phyloP scores from a whole-genome alignment of 2,113 vertebrate species.

The Oryzias curvinotus region DNA sequence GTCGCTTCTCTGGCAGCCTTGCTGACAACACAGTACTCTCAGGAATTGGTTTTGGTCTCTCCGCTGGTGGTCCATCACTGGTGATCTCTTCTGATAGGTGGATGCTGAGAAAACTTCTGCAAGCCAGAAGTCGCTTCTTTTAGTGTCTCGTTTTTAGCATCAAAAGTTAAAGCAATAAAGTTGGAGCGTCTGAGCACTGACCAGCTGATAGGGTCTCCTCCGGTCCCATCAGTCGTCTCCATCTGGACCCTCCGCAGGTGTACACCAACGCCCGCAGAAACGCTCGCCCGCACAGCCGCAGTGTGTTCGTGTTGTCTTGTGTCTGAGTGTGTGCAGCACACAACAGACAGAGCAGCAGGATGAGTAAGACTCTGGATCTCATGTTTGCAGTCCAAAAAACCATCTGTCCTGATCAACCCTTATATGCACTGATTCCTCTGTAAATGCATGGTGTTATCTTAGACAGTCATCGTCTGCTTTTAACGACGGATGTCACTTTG shows the following conservation, averaged over 20 bases:
- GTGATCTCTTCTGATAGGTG: background rate
- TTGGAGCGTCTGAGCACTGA: constrained; percentile 49
- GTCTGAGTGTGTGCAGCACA: constrained; percentile 14
- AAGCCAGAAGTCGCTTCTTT: background rate
- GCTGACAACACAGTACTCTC: constrained; percentile 63
- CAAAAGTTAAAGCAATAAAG: background rate
- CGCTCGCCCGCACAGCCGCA: constrained; percentile 84
- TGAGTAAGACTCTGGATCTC: constrained; percentile 51
- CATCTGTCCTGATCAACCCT: background rate
- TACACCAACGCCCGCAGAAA: constrained; percentile 82
- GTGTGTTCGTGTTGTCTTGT: constrained; percentile 22
- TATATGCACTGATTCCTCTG: constrained; percentile 51
- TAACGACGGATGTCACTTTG: constrained; percentile 35
- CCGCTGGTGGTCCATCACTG: constrained; percentile 11
- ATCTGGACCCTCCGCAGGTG: constrained; percentile 86
- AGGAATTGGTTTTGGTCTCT: constrained; percentile 54
- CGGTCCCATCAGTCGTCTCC: constrained; percentile 71
- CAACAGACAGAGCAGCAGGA: constrained; percentile 57
- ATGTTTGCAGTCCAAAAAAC: constrained; percentile 40
- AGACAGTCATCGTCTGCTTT: background rate
- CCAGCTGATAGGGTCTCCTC: constrained; percentile 48
- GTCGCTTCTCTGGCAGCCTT: constrained; percentile 71
- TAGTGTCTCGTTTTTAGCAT: background rate
- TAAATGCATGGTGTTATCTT: constrained; percentile 28
- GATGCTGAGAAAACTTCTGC: background rate